Base-by-base conservation (phyloP, 2,797 vertebrate species). In the Scomberomorus guttatus region DNA sequence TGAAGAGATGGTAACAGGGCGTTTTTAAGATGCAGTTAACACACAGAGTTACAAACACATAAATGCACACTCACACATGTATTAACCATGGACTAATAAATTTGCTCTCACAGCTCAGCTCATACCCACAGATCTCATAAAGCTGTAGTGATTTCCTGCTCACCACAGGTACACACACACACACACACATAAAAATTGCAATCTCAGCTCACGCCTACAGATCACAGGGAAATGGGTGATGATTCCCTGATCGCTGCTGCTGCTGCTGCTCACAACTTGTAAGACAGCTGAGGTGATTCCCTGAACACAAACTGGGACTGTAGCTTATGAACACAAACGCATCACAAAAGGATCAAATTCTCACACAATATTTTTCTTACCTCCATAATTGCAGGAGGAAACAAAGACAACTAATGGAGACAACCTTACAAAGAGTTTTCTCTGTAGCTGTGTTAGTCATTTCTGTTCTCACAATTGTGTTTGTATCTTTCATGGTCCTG, bases 51-150 rank as follows among this genome's bases (percentile, higher is more conserved):
- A 32, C 4, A 32, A 32, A 32, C 34, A 51, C 6, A 52, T 22
- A 24, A 5, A 39, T 32, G 8, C 24, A 2, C 0, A 6, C 56
- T 34, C 46, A 34, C 69, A 39, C 29, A 32, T 32, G 29, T 32
- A 32, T 7, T 32, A 32, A 32, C 51, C 2, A 2, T 4, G 11
- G 48, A 22, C 63, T 61, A 59, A 55, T 80, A 77, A 57, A 84
- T 66, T 29, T 62, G 70, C 64, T 74, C 73, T 77, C 73, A 46
- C 54, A 51, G 77, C 80, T 77, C 51, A 75, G 73, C 73, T 22
- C 44, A 60, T 77, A 59, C 84, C 66, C 66, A 75, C 74, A 60
- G 46, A 64, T 80, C 71, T 50, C 51, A 80, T 76, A 72, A 67
- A 65, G 42, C 50, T n/a, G 14, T 54, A 68, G 17, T 63, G 54